Conservation (phyloP, 2,797 vertebrate genomes). For the Phataginus tetradactyla region DNA sequence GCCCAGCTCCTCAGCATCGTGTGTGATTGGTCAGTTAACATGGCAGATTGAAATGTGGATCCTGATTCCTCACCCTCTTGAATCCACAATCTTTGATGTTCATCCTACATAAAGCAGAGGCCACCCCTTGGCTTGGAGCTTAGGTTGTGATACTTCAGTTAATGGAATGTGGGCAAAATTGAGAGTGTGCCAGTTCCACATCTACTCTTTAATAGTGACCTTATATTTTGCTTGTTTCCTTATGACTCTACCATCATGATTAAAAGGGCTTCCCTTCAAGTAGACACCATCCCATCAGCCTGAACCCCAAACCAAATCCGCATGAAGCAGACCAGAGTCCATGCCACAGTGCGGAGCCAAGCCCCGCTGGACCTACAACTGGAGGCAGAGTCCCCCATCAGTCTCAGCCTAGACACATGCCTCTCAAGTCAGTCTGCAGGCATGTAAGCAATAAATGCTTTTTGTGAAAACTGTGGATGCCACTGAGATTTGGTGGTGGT, state of each 20-base stretch:
- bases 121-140: not conserved
- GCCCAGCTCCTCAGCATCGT: not conserved
- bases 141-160: not conserved
- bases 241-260: not conserved
- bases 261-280: slow-evolving; percentile 26
- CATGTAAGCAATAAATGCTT: not conserved
- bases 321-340: not conserved
- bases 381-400: not conserved
- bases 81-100: not conserved
- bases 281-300: not conserved
- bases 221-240: not conserved
- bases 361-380: not conserved
- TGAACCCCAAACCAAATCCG: not conserved
- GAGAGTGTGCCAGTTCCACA: not conserved
- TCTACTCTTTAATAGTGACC: not conserved
- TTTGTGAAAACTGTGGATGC: no score
- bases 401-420: not conserved
- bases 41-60: not conserved
- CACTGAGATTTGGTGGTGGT: not conserved
- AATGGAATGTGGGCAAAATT: not conserved
- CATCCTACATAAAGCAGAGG: not conserved
- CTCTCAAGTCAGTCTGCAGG: not conserved
- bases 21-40: not conserved
- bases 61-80: not conserved
- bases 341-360: not conserved